Evolutionary conservation across 2,113 vertebrate genomes (phyloP), one percentile per base, ranked within the genome.

Genomic region (Nanger granti): DNA sequence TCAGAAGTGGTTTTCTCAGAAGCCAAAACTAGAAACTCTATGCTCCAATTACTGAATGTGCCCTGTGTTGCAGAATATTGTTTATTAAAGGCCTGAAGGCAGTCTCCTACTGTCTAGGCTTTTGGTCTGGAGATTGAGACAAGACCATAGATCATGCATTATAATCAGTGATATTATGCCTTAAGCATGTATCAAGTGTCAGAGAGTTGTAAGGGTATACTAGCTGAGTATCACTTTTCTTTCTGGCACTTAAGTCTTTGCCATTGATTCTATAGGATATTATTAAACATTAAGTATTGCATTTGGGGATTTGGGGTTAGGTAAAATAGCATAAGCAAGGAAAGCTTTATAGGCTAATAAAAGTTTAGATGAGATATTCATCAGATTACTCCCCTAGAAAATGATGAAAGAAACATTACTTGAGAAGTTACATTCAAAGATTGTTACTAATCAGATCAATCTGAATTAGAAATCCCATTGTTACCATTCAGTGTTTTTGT

Each of bases 391-490:
- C 59, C 47, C 47, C 54, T 95, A 37, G 55, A 95, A 98, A 97
- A 95, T 93, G 59, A 95, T 90, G 66, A 95, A 93, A 96, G 91
- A 97, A 96, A 55, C 96, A 97, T 97, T 97, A 97, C 88, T 91
- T 96, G 92, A 94, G 34, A 97, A 96, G 96, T 97, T 96, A 96
- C 82, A 96, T 91, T 98, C 82, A 60, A 91, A 91, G 85, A 96
- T 97, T 95, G 94, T 95, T 96, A 49, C 91, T 98, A 97, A 97
- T 97, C 90, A 98, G 94, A 95, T 97, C 82, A 98, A 90, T 66
- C 37, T 88, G 60, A 95, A 89, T 95, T 89, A 96, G 88, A 94
- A 96, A 93, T 96, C 54, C 31, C 31, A 95, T 94, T 94, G 49
- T 93, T 93, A 91, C 34, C 49, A 95, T 69, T 88, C 28, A 85